Base-by-base conservation (phyloP, 2,888 invertebrate species). In the Synanthedon myopaeformis region DNA sequence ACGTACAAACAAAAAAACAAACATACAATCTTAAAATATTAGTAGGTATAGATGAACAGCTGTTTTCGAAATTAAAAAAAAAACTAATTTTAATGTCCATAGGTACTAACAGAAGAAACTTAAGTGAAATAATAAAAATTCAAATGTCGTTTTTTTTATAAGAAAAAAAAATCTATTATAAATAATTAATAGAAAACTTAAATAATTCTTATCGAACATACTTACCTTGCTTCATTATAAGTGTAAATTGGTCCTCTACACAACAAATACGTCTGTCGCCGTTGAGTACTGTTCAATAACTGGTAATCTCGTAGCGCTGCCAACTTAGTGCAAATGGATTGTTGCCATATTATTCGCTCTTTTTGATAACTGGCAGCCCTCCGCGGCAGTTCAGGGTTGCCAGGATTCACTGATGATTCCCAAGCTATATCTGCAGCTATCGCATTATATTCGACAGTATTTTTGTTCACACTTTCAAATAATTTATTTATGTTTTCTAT, bases 171-270 rank as follows among this genome's bases (percentile, higher is more conserved):
- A n/a, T n/a, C n/a, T n/a, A n/a, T n/a, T n/a, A n/a, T n/a, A n/a
- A n/a, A n/a, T n/a, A n/a, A n/a, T n/a, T 23, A 23, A 5, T 28
- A 41, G 4, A 4, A 41, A n/a, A 11, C 4, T 41, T 1, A 8
- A 41, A 35, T 2, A 35, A 35, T 8, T 35, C 35, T 8, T 35
- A 14, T 45, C n/a, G 2, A 45, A 45, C 11, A 50, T 72, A 91
- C n/a, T n/a, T n/a, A n/a, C 91, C 88, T 84, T 8, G 89, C 84
- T 67, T 91, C 89, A 51, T 83, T 68, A 50, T 79, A 75, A 3
- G 86, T 88, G 65, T 86, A 92, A 53, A 79, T 88, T 0, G 92
- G 90, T 49, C 92, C 92, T 61, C 91, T 80, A 63, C 93, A 93
- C 49, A 92, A 62, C 11, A 92, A 72, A 74, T 89, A 89, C 52